Conservation (phyloP, 2,797 vertebrate species). For the Enoplosus armatus region DNA sequence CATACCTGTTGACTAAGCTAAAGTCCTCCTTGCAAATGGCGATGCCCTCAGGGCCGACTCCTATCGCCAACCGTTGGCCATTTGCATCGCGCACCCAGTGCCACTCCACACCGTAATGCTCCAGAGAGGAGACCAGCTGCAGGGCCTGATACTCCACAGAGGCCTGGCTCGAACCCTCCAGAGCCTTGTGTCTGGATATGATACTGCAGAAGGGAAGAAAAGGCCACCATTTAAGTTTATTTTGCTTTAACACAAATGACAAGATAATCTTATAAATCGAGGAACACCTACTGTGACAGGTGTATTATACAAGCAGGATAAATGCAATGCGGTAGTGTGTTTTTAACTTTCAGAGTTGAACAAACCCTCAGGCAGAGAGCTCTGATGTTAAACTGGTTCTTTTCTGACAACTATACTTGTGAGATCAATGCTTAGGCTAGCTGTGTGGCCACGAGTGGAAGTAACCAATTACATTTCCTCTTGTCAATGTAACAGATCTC, state of each 20-base stretch:
- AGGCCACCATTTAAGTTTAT: background rate
- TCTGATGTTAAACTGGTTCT: constrained; percentile 8
- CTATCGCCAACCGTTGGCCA: constrained; percentile 91
- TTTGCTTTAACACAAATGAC: background rate
- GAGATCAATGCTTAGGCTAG: constrained; percentile 7
- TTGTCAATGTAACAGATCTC: background rate
- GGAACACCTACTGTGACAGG: background rate
- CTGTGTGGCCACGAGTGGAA: background rate
- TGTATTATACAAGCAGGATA: constrained; percentile 7
- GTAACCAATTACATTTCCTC: no score
- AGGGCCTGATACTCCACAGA: constrained; percentile 96
- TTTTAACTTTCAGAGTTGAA: constrained; percentile 16
- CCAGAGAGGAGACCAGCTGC: constrained; percentile 92
- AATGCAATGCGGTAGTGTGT: background rate
- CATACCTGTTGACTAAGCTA: constrained; percentile 92
- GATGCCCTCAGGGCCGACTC: constrained; percentile 96
- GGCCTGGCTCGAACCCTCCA: constrained; percentile 91
- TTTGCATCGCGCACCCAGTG: constrained; percentile 93
- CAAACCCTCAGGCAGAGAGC: background rate
- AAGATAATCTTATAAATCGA: background rate
- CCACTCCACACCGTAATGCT: constrained; percentile 98
- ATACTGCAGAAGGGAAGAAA: constrained; percentile 84
- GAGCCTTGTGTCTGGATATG: constrained; percentile 90
- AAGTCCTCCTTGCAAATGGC: constrained; percentile 96
- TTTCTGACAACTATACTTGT: constrained; percentile 23